Evolutionary conservation across 2,888 invertebrate species (phyloP), one percentile per base, ranked within the genome.

Genomic region (Caenorhabditis sinica): DNA sequence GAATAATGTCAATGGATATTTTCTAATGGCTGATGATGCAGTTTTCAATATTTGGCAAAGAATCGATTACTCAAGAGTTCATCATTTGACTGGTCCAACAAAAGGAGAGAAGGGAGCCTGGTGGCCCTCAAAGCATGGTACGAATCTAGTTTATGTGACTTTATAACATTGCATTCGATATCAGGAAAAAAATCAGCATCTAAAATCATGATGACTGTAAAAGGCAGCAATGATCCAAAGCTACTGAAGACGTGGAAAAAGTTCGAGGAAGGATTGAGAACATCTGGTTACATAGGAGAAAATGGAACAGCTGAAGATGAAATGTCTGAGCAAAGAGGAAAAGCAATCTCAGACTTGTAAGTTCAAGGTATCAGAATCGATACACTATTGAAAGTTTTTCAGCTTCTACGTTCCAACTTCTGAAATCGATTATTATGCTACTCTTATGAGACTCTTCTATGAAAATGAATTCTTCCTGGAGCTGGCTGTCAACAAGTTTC

Each of bases 11-110:
- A 15, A 79, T 15, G 85, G 85, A 2, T 82, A 82, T 25, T 74
- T 71, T 53, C 25, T 75, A 33, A 61, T 85, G 77, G 56, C 82
- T 2, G 85, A 85, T 45, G 85, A 85, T 56, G 13, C 69, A 0
- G 20, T 71, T 23, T 85, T 77, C 82, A 85, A 85, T 25, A 68
- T 85, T 51, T 85, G 85, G 85, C 75, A 81, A 17, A 23, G 40
- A 40, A 69, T 85, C 23, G 77, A 83, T 61, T 77, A 45, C 20
- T 23, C 30, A n/a, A 58, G 69, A 43, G 83, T 79, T 43, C 69
- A 68, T 53, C 74, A 77, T 45, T 6, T 69, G 2, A 45, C n/a
- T 15, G 65, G 65, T 17, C 13, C 15, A n/a, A 28, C 17, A 6
- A 2, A 45, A 15, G 17, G 17, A 2, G 4, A 25, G 6, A 9